These are phyloP conservation scores for Oreohelix idahoensis DNA, from an alignment of 1,140 invertebrate genomes.

Conservation along the genomic window DNA sequence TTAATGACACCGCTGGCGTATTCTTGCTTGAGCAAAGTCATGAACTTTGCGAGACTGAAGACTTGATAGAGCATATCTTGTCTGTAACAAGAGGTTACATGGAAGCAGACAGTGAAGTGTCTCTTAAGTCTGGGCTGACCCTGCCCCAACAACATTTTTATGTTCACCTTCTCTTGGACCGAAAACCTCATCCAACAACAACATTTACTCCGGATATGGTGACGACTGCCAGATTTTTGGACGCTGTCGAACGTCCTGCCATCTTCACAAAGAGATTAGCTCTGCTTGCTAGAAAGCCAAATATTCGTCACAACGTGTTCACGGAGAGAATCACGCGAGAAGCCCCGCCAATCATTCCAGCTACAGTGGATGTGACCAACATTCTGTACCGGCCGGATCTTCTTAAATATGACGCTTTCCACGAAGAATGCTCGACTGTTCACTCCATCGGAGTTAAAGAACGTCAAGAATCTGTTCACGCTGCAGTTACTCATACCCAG, in stretches of 20 bases:
- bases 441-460: background rate
- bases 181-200: background rate
- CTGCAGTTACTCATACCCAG: background rate
- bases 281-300: background rate
- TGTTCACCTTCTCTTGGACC: conserved; percentile 7
- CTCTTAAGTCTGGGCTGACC: background rate
- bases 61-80: background rate
- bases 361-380: background rate
- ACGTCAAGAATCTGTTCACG: background rate
- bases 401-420: background rate
- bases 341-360: background rate
- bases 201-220: background rate
- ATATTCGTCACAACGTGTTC: conserved; percentile 17
- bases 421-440: background rate
- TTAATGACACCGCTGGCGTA: background rate
- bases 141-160: conserved; percentile 19
- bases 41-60: background rate
- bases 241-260: conserved; percentile 3
- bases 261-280: conserved; percentile 24
- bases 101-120: background rate
- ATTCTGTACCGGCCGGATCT: background rate
- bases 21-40: background rate
- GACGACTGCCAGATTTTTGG: background rate
- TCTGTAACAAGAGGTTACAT: conserved; percentile 24
- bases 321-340: background rate